phyloP scores from a whole-genome alignment of 2,797 vertebrate species.

The Anniella stebbinsi region DNA sequence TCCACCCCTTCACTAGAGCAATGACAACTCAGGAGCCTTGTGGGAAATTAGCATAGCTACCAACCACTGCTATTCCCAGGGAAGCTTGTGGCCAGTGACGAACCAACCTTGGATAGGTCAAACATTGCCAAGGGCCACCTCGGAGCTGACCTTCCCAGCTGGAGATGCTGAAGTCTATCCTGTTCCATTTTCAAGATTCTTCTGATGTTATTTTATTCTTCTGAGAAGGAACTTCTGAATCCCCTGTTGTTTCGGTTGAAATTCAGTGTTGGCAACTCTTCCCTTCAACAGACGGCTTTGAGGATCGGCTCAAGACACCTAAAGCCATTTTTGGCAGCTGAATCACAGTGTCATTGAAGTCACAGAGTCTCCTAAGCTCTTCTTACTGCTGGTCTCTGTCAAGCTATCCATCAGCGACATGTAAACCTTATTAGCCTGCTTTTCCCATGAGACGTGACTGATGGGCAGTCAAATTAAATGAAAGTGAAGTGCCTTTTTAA shows the following conservation, averaged over 20 bases:
- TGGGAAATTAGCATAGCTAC: too few species aligned
- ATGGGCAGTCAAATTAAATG: slow-evolving; percentile 12
- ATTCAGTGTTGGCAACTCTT: not conserved
- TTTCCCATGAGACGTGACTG: slow-evolving; percentile 5
- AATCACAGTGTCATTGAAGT: too few species aligned
- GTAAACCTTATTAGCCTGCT: not conserved
- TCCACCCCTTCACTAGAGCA: too few species aligned
- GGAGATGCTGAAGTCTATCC: not conserved
- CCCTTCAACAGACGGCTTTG: too few species aligned
- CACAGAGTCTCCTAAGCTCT: not conserved
- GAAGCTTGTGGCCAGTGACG: too few species aligned
- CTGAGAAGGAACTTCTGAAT: not conserved
- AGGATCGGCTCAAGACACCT: not conserved
- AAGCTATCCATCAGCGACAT: slow-evolving; percentile 28
- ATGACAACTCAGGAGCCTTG: too few species aligned
- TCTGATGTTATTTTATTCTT: not conserved
- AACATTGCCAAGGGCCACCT: too few species aligned
- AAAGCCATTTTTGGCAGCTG: not conserved
- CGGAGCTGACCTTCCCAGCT: not conserved
- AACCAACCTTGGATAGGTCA: too few species aligned
- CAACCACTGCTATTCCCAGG: too few species aligned
- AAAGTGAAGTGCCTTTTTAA: not conserved
- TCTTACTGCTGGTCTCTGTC: not conserved
- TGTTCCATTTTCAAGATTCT: not conserved
- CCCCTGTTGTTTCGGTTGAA: not conserved